Percentiles rank a stretch among this genome's conserved stretches.
phyloP scores from a whole-genome alignment of 2,113 vertebrate genomes.

The Alaudala cheleensis region DNA sequence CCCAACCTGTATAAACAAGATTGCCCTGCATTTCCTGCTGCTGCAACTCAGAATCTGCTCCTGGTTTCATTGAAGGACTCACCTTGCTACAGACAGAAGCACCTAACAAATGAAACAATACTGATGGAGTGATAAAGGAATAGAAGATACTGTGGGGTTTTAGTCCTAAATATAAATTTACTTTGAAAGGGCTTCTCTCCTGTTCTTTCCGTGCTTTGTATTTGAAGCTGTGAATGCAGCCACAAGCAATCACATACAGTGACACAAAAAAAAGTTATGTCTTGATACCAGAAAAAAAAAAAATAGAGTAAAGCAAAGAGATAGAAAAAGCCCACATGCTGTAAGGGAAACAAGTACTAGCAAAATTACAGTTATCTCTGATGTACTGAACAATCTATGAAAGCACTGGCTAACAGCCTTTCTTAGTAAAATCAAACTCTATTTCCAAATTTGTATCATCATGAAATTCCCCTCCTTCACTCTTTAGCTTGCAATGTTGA shows the following conservation, averaged over 20 bases:
- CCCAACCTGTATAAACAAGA: background rate
- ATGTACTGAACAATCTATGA: background rate
- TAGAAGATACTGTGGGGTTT: background rate
- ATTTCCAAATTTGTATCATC: background rate
- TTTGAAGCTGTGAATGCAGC: background rate
- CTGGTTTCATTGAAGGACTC: background rate
- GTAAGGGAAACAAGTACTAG: background rate
- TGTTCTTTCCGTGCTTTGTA: background rate
- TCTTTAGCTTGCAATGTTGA: background rate
- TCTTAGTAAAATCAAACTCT: background rate
- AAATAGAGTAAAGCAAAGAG: background rate
- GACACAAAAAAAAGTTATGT: background rate
- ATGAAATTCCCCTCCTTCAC: background rate
- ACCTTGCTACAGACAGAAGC: background rate
- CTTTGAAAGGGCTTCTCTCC: background rate
- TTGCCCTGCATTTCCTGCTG: background rate
- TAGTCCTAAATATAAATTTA: background rate
- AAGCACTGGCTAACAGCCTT: background rate
- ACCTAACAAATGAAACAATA: background rate
- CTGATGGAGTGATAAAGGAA: background rate
- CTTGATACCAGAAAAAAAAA: background rate
- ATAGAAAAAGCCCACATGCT: rapidly evolving
- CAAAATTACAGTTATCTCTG: background rate
- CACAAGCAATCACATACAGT: background rate
- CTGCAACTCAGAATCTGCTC: background rate